Conservation (phyloP, 1,140 invertebrate species). For the Periplaneta americana region DNA sequence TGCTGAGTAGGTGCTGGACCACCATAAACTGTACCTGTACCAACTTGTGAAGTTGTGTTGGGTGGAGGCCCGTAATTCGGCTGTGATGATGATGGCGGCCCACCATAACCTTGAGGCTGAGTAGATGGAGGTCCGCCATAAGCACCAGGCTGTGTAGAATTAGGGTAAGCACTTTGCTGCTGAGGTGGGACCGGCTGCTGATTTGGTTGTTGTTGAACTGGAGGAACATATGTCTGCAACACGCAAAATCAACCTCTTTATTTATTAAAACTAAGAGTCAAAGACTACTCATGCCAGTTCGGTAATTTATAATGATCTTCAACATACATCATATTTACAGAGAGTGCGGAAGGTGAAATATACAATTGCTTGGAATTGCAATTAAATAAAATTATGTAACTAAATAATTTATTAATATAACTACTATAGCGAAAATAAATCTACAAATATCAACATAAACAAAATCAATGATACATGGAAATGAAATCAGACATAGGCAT, state of each 20-base stretch:
- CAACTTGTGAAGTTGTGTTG: conserved; percentile 31
- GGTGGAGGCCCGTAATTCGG: conserved; percentile 38
- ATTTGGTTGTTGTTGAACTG: conserved; percentile 13
- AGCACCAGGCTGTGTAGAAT: not conserved
- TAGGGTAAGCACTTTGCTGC: conserved; percentile 14
- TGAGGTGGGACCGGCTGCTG: conserved; percentile 22
- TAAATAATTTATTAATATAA: too few relatives aligned
- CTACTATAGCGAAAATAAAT: too few relatives aligned
- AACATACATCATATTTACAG: too few relatives aligned
- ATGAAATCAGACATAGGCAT: too few relatives aligned
- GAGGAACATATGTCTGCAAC: conserved; percentile 15
- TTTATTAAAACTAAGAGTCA: too few relatives aligned
- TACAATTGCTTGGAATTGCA: too few relatives aligned
- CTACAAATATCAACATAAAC: too few relatives aligned
- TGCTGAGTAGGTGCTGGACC: conserved; percentile 32
- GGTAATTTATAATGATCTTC: too few relatives aligned
- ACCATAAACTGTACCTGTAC: conserved; percentile 7
- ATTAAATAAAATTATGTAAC: too few relatives aligned
- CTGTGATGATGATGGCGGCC: conserved; percentile 33
- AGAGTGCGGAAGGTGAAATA: too few relatives aligned
- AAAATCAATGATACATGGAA: too few relatives aligned
- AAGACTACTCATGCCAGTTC: too few relatives aligned
- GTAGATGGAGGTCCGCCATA: conserved; percentile 15
- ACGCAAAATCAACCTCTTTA: not conserved
- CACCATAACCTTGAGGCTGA: conserved; percentile 34